These are phyloP conservation scores for Gallinago jamesoni DNA, from an alignment of 2,113 vertebrate genomes.

Conservation along the genomic window DNA sequence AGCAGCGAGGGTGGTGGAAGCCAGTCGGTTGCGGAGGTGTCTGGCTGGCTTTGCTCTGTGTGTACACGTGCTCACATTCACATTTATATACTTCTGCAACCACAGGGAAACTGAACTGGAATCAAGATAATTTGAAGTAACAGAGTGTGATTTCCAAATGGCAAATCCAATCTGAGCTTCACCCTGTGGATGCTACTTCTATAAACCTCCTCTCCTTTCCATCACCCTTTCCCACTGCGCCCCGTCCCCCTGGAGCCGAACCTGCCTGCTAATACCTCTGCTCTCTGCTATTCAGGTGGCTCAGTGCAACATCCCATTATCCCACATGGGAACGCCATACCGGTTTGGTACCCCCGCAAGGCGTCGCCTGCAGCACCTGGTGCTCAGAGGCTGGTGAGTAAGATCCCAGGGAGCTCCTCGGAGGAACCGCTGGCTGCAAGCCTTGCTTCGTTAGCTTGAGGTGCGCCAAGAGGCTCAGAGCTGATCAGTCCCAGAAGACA, in stretches of 20 bases:
- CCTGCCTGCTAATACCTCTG: neutral
- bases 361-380: accelerated
- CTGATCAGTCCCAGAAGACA: neutral
- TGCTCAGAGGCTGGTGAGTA: neutral
- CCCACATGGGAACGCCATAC: accelerated
- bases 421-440: neutral
- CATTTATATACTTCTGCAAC: neutral
- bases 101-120: neutral
- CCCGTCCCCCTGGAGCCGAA: neutral
- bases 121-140: neutral
- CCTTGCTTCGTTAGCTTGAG: neutral
- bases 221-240: neutral
- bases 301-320: neutral
- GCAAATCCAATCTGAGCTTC: neutral
- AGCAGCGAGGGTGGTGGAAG: neutral
- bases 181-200: neutral
- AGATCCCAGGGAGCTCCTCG: neutral
- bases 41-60: neutral
- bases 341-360: accelerated
- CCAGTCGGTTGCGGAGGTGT: neutral
- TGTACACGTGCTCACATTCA: neutral
- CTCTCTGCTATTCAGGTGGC: neutral
- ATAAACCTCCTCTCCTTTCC: neutral
- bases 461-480: neutral
- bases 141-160: neutral